A percentile compares a stretch with the other conserved stretches of the same genome.
Evolutionary conservation across 2,888 invertebrate genomes (phyloP).

Genomic region (Thereva nobilitata): DNA sequence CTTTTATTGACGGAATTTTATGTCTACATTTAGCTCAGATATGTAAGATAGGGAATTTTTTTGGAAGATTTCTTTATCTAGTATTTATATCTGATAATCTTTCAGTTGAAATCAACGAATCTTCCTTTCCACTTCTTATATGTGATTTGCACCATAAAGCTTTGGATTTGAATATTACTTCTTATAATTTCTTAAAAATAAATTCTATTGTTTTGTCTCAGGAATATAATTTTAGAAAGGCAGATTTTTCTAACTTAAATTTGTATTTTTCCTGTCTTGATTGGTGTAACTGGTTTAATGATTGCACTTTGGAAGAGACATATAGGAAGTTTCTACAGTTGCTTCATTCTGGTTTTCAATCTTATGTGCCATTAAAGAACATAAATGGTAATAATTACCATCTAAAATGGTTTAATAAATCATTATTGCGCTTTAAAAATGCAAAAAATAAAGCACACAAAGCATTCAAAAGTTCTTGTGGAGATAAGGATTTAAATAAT

Average conservation of each 20-base stretch:
- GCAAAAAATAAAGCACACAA: background rate
- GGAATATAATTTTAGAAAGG: background rate
- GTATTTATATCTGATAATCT: background rate
- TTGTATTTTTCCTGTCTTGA: background rate
- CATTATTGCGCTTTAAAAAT: conserved; percentile 10
- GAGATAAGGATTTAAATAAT: background rate
- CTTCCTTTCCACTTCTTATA: background rate
- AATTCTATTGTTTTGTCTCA: no score
- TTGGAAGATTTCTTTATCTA: background rate
- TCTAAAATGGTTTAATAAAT: conserved; percentile 12
- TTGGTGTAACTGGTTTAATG: background rate
- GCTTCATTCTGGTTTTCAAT: background rate
- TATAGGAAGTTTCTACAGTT: conserved; percentile 7
- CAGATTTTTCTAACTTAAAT: background rate
- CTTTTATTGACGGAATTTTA: background rate
- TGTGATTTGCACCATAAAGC: background rate
- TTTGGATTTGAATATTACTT: background rate
- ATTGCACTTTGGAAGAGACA: background rate
- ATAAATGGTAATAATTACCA: background rate
- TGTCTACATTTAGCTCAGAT: background rate
- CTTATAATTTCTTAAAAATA: no score
- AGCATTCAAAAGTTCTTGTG: background rate
- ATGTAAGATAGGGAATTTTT: no score
- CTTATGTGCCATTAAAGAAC: conserved; percentile 8
- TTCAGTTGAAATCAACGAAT: background rate